Evolutionary conservation across 2,888 invertebrate genomes (phyloP).

Genomic region (Tortrix viridana): DNA sequence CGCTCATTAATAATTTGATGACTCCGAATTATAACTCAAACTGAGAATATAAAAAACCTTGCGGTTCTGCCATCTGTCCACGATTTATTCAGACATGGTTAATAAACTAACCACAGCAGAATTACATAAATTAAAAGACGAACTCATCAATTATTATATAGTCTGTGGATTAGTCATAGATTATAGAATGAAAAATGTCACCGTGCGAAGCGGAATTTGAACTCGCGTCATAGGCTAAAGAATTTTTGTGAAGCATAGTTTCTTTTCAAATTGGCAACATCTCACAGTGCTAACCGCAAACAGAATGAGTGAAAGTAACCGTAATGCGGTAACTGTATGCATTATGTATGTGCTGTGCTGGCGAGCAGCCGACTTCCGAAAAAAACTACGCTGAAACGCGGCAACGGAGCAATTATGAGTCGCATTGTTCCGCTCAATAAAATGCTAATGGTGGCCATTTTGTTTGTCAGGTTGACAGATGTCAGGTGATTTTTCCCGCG

Average conservation of each 20-base stretch:
- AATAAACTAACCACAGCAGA: conserved; percentile 26
- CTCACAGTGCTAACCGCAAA: conserved; percentile 17
- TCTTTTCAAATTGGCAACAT: conserved; percentile 33
- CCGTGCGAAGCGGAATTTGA: conserved; percentile 1
- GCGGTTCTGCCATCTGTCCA: conserved; percentile 32
- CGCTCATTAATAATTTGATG: conserved; percentile 26
- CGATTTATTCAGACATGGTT: conserved; percentile 24
- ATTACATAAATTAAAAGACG: conserved; percentile 28
- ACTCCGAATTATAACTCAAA: conserved; percentile 7
- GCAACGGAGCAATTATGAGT: conserved; percentile 27
- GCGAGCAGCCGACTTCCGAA: conserved; percentile 56
- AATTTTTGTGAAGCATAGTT: conserved; percentile 3
- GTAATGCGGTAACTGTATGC: conserved; percentile 59
- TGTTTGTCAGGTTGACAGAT: conserved; percentile 28
- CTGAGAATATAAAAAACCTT: conserved; percentile 29
- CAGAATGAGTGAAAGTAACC: conserved; percentile 52
- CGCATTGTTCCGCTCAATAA: conserved; percentile 27
- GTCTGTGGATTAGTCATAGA: conserved; percentile 26
- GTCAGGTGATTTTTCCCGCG: conserved; percentile 25
- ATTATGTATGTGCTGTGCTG: conserved; percentile 51
- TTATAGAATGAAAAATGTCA: conserved; percentile 13
- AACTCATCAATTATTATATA: conserved; percentile 36
- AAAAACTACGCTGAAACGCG: conserved; percentile 44
- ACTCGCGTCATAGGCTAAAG: background rate
- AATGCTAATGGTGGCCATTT: conserved; percentile 21